phyloP scores from a whole-genome alignment of 2,888 invertebrate genomes.

The Sussaba pulchella region DNA sequence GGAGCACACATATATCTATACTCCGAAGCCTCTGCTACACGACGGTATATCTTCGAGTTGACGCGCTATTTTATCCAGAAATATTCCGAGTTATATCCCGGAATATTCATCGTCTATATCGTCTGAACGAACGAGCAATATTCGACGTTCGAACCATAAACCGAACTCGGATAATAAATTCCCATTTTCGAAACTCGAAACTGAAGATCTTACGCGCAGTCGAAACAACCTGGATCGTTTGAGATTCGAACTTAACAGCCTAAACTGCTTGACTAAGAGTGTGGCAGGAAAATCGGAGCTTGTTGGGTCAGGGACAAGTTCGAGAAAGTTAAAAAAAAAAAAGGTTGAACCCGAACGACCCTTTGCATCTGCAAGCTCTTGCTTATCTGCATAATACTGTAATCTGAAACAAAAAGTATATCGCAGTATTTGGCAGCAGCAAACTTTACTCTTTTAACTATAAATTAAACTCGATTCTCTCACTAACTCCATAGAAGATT shows the following conservation, averaged over 20 bases:
- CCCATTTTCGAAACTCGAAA: background rate
- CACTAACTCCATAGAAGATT: too few species aligned
- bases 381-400: too few species aligned
- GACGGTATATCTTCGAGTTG: slow-evolving; percentile 46
- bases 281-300: background rate
- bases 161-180: slow-evolving; percentile 13
- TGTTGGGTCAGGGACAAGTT: background rate
- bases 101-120: slow-evolving; percentile 35
- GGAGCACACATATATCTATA: slow-evolving; percentile 38
- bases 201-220: background rate
- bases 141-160: background rate
- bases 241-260: background rate
- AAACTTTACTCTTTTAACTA: too few species aligned
- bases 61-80: slow-evolving; percentile 46
- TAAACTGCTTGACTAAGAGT: background rate
- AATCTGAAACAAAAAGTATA: too few species aligned
- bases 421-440: too few species aligned
- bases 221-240: background rate
- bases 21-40: slow-evolving; percentile 16
- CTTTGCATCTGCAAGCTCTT: too few species aligned
- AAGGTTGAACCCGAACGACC: background rate
- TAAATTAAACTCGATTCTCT: too few species aligned
- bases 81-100: slow-evolving; percentile 24
- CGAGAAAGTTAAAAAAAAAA: background rate
- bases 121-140: slow-evolving; percentile 39